Evolutionary conservation across 2,113 vertebrate genomes (phyloP).

Genomic region (Machaerirhynchus nigripectus): DNA sequence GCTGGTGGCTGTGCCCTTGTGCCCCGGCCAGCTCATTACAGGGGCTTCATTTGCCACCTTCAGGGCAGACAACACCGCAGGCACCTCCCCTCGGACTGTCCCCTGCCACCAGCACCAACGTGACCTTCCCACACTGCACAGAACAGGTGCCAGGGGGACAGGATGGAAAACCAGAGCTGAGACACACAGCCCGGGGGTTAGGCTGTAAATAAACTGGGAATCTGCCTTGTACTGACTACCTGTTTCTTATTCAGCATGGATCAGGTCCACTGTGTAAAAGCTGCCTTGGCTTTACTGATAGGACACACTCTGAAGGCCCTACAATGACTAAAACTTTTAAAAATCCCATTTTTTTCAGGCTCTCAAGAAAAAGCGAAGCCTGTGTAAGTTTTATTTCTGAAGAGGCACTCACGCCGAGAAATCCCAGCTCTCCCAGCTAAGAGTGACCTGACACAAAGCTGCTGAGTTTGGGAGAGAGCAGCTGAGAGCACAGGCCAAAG

Average conservation of each 20-base stretch:
- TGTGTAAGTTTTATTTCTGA: background rate
- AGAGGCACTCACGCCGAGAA: background rate
- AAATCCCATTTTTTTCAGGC: background rate
- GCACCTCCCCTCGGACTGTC: background rate
- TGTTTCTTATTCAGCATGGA: background rate
- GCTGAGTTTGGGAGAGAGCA: background rate
- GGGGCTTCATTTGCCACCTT: background rate
- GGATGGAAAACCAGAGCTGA: background rate
- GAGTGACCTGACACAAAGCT: background rate
- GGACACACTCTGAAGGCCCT: accelerated
- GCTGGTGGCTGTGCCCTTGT: background rate
- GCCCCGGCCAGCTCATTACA: background rate
- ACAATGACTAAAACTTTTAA: background rate
- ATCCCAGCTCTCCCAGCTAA: accelerated
- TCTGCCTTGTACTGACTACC: too few relatives aligned
- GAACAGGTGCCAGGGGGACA: background rate
- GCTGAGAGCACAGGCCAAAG: background rate
- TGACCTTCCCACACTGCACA: background rate
- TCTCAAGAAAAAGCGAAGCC: accelerated
- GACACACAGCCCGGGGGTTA: too few relatives aligned
- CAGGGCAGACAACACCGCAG: background rate
- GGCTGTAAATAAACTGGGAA: background rate
- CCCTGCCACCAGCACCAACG: background rate
- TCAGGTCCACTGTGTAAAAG: background rate
- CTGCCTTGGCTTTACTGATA: background rate